Conservation (phyloP, 2,888 invertebrate species). For the Scelioninae gen. 2 region DNA sequence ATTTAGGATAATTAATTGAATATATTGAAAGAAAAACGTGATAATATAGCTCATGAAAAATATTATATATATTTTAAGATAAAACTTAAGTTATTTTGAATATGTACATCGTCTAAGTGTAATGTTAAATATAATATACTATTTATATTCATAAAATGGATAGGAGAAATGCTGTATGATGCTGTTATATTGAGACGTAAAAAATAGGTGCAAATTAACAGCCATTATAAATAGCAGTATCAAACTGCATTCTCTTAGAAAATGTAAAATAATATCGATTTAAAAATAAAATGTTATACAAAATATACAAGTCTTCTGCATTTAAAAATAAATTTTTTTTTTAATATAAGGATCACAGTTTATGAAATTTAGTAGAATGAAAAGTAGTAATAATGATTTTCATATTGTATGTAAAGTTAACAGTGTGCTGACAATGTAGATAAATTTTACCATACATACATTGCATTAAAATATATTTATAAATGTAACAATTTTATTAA, state of each 20-base stretch:
- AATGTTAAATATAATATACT: constrained; percentile 52
- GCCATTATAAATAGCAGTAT: constrained; percentile 65
- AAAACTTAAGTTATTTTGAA: constrained; percentile 41
- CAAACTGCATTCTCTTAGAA: constrained; percentile 66
- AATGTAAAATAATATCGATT: constrained; percentile 27
- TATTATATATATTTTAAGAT: constrained; percentile 30
- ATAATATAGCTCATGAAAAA: constrained; percentile 58
- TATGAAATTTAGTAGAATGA: too few species aligned
- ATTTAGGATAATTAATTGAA: constrained; percentile 23
- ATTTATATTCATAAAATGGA: constrained; percentile 46
- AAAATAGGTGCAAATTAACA: constrained; percentile 73
- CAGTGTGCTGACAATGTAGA: too few species aligned
- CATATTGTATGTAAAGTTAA: too few species aligned
- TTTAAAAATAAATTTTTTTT: not conserved
- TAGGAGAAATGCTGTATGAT: constrained; percentile 67
- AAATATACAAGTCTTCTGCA: too few species aligned
- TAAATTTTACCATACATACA: too few species aligned
- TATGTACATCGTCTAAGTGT: constrained; percentile 60
- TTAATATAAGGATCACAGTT: too few species aligned
- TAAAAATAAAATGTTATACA: constrained; percentile 20
- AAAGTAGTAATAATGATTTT: too few species aligned
- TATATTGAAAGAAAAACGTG: constrained; percentile 59
- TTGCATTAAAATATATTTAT: too few species aligned
- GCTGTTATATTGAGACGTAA: constrained; percentile 72
- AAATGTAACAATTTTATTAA: too few species aligned